Conservation (phyloP, 2,888 invertebrate genomes). For the Elysia crispata region DNA sequence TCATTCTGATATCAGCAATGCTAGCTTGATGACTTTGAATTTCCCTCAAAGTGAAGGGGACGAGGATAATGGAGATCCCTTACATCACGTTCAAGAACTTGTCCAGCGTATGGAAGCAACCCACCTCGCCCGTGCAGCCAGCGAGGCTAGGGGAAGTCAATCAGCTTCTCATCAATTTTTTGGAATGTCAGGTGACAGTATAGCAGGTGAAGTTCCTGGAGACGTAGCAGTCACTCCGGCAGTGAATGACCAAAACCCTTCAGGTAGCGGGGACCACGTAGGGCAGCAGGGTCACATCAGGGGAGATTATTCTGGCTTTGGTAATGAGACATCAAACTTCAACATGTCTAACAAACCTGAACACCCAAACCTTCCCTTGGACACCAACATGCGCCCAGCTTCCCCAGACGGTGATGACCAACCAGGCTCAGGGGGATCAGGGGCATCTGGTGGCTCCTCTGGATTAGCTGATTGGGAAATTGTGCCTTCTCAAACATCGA, state of each 20-base stretch:
- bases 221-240: conserved; percentile 1
- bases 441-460: conserved; percentile 43
- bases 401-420: conserved; percentile 26
- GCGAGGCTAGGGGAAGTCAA: not conserved
- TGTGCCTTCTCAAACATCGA: conserved; percentile 53
- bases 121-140: not conserved
- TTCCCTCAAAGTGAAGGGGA: conserved; percentile 50
- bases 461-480: conserved; percentile 66
- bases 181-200: not conserved
- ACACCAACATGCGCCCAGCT: conserved; percentile 15
- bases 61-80: conserved; percentile 37
- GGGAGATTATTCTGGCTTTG: conserved; percentile 42
- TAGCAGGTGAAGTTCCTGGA: not conserved
- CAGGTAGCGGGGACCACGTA: not conserved
- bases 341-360: not conserved
- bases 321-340: not conserved
- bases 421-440: conserved; percentile 34
- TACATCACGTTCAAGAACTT: conserved; percentile 38
- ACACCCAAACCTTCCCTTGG: conserved; percentile 18
- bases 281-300: not conserved
- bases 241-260: not conserved
- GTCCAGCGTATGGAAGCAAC: conserved; percentile 45
- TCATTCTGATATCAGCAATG: conserved; percentile 56
- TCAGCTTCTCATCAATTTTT: not conserved
- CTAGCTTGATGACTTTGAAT: conserved; percentile 55